Evolutionary conservation across 2,797 vertebrate genomes (phyloP), one percentile per base, ranked within the genome.

Genomic region (Micropoecilia bifurca): DNA sequence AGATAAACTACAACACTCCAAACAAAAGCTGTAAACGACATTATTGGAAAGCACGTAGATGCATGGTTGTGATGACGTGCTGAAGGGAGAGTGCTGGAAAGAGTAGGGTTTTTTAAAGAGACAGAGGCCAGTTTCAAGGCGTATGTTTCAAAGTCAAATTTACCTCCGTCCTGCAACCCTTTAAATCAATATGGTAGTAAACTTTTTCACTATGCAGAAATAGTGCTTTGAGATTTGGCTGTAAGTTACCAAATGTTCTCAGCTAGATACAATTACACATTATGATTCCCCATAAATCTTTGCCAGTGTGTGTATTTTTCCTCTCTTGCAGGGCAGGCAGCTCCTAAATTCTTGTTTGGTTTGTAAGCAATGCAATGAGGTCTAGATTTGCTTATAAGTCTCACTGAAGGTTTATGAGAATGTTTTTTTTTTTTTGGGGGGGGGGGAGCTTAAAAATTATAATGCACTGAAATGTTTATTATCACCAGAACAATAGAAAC

Each of bases 261-360:
- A 63, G 18, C 30, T 33, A 63, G 18, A 63, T 36, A 36, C 59
- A 63, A 63, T 63, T 63, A 63, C 28, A 59, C 57, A 59, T 30
- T 59, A 59, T 30, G 53, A n/a, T 57, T 57, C 12, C 53, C 25
- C 25, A 57, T 57, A 57, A 57, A 53, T 7, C 22, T 53, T 53
- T 53, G 50, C 55, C 55, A 61, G 30, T 33, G 33, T 63, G 59
- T 63, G 59, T 63, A 63, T 63, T 63, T 63, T 63, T 63, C 59
- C 59, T 36, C 57, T 30, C n/a, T 57, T 28, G 25, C 25, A 57
- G 53, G 25, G 25, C 1, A 1, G 25, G 25, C 53, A 57, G 53
- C 53, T 57, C 53, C 25, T 57, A 57, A 36, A 33, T 36, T 20
- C 30, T 20, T 63, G 59, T 63, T 63, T 33, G 59, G 59, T 63